Conservation (phyloP, 2,888 invertebrate species). For the Aromia moschata region DNA sequence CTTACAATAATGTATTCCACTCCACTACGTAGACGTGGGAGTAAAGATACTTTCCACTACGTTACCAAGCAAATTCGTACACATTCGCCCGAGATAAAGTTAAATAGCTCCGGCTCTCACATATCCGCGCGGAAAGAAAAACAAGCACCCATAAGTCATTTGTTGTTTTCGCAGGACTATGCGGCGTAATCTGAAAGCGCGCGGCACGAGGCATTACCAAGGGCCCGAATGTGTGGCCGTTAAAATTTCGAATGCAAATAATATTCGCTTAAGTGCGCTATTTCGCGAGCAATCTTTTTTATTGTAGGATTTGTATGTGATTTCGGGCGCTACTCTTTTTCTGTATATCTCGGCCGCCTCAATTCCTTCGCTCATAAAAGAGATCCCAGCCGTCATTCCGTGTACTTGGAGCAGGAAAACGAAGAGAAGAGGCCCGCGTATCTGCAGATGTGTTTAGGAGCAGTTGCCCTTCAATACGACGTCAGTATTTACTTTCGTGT, state of each 20-base stretch:
- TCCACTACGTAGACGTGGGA: too few species aligned
- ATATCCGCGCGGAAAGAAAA: neutral
- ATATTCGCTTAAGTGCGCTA: slow-evolving; percentile 54
- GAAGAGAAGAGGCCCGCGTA: slow-evolving; percentile 26
- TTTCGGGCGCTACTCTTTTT: slow-evolving; percentile 44
- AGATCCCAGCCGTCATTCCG: slow-evolving; percentile 47
- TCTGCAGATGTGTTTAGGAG: slow-evolving; percentile 23
- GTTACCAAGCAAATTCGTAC: too few species aligned
- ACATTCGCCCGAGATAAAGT: neutral
- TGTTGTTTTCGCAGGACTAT: slow-evolving; percentile 6
- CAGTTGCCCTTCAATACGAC: too few species aligned
- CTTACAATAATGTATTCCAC: too few species aligned
- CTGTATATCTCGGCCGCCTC: slow-evolving; percentile 46
- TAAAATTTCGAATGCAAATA: slow-evolving; percentile 56
- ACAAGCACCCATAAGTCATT: slow-evolving; percentile 4
- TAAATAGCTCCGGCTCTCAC: neutral
- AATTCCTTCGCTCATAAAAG: slow-evolving; percentile 53
- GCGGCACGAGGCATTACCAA: slow-evolving; percentile 11
- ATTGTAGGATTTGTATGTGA: slow-evolving; percentile 52
- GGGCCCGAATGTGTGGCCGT: slow-evolving; percentile 41
- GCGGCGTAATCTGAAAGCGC: slow-evolving; percentile 2
- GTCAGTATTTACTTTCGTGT: too few species aligned
- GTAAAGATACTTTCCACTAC: too few species aligned
- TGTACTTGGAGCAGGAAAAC: slow-evolving; percentile 32
- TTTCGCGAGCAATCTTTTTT: slow-evolving; percentile 53